Evolutionary conservation across 2,113 vertebrate species (phyloP).

Genomic region (Sinocyclocheilus anshuiensis): DNA sequence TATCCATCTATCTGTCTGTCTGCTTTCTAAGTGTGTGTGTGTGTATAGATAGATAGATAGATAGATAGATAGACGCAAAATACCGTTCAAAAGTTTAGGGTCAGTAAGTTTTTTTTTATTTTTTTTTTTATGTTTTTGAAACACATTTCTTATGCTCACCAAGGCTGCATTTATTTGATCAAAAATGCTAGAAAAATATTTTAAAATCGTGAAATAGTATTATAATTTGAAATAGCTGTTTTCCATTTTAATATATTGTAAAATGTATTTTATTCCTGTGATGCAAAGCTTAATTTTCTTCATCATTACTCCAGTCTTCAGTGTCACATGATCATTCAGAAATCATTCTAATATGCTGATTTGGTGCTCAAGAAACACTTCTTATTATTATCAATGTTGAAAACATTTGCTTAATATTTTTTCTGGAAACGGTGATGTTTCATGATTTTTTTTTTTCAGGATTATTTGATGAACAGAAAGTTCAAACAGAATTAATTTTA

Average conservation of each 20-base stretch:
- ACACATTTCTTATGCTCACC: no score
- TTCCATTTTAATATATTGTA: no score
- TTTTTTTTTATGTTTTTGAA: no score
- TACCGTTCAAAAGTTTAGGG: background rate
- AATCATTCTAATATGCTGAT: no score
- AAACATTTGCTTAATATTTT: background rate
- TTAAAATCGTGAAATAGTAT: no score
- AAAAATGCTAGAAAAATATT: no score
- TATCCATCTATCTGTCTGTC: background rate
- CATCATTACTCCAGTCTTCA: background rate
- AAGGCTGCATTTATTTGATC: no score
- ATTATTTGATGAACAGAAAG: background rate
- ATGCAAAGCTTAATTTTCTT: background rate
- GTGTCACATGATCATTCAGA: background rate
- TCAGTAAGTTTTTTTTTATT: no score
- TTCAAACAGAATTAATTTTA: background rate
- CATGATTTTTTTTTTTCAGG: background rate
- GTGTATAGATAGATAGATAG: no score
- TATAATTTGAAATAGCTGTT: no score
- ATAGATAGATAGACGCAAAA: background rate
- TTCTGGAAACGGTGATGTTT: background rate
- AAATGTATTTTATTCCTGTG: background rate
- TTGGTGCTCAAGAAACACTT: background rate
- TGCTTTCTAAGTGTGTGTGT: background rate
- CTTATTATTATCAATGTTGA: background rate